These are phyloP conservation scores for Timema cristinae DNA, from an alignment of 2,888 invertebrate species.

Conservation along the genomic window DNA sequence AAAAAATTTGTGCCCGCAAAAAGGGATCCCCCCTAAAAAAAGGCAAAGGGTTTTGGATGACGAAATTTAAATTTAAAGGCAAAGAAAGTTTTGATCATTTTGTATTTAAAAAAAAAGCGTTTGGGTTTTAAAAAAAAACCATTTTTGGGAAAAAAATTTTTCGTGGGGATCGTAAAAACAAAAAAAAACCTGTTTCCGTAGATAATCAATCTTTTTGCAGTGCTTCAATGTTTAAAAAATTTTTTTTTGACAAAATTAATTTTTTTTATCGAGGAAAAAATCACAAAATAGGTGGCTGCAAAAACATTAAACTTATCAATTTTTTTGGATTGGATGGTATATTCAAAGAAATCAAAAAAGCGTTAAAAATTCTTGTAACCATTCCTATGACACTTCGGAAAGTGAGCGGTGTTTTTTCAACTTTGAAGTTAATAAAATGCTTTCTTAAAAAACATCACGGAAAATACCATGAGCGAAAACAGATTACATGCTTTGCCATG, in stretches of 20 bases:
- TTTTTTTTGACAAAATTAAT: neutral
- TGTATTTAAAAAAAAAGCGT: too few species aligned
- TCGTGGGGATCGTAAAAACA: neutral
- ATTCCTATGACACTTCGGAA: conserved; percentile 34
- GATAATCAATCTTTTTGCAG: neutral
- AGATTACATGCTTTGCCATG: too few species aligned
- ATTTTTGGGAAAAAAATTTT: neutral
- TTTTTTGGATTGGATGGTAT: neutral
- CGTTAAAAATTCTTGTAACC: conserved; percentile 36
- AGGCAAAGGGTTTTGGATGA: too few species aligned
- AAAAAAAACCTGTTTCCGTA: neutral
- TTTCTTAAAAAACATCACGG: too few species aligned
- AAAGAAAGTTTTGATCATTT: too few species aligned
- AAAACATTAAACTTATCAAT: neutral
- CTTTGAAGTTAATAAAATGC: too few species aligned
- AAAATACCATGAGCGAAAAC: too few species aligned
- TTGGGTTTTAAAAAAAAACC: too few species aligned
- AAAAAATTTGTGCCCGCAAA: too few species aligned
- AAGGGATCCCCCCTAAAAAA: too few species aligned
- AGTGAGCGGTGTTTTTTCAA: too few species aligned
- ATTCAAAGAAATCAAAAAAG: conserved; percentile 31
- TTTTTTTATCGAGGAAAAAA: neutral
- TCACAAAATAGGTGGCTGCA: neutral
- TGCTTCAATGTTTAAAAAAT: neutral
- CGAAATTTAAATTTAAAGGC: too few species aligned